Base-by-base conservation (phyloP, 2,797 vertebrate species). In the Oreochromis mossambicus region DNA sequence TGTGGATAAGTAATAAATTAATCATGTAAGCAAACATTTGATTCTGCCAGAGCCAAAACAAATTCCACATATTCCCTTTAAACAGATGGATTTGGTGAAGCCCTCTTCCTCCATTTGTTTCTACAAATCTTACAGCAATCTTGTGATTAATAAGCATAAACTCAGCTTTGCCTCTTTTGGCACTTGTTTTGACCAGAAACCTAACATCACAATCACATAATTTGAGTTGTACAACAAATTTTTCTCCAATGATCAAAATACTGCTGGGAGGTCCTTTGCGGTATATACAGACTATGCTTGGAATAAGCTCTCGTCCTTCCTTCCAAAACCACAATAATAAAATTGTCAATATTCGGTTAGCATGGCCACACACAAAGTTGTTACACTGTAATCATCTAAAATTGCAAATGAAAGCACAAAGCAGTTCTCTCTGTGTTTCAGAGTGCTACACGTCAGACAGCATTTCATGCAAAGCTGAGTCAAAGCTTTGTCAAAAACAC, bases 311-410 rank as follows among this genome's bases (percentile, higher is more conserved):
- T 52, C 3, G 1, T 68, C 43, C 15, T 13, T 32, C 50, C 8
- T 41, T 78, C 46, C 70, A 84, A 88, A 86, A 56, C 54, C 58
- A 9, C 56, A 83, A 56, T 75, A 68, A 89, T 52, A 84, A 51
- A 82, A 75, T 82, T 81, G 13, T 21, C 24, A 54, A 58, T 58
- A 77, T 83, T 80, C 17, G 84, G 11, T 78, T 21, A 43, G 29
- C 38, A 78, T 21, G 79, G 61, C 83, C 15, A 29, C 76, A 79
- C 77, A 82, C 77, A 79, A 32, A 24, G 52, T 3, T 77, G 36
- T 76, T 21, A 66, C 15, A n/a, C 54, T 81, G 32, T 17, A 81
- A 83, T 54, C 56, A 83, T 32, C 36, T 77, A 34, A 51, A 86
- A 82, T 5, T 77, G 5, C 43, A 55, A 6, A 80, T 17, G 12